phyloP scores from a whole-genome alignment of 2,888 invertebrate species.

The Tenthredo distinguenda region DNA sequence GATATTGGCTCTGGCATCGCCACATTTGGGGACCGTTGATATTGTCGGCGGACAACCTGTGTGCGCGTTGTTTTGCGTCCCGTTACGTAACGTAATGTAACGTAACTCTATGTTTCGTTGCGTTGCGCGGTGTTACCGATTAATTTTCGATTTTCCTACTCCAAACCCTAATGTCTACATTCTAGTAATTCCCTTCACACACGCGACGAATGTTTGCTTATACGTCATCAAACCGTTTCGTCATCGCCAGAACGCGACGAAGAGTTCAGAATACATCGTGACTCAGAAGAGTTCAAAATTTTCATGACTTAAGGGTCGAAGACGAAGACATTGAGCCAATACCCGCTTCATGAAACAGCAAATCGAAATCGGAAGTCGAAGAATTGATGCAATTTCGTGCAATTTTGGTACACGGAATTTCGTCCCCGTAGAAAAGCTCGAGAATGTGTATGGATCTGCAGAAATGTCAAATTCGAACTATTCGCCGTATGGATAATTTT shows the following conservation, averaged over 20 bases:
- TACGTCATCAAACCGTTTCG: not conserved
- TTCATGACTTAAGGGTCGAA: not conserved
- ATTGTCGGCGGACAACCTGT: slow-evolving; percentile 26
- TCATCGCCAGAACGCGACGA: not conserved
- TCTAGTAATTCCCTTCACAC: not conserved
- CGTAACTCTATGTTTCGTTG: not conserved
- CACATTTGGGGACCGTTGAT: slow-evolving; percentile 50
- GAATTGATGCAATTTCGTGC: not conserved
- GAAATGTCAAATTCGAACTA: not conserved
- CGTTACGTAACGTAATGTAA: not conserved
- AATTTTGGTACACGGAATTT: not conserved
- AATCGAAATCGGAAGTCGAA: not conserved
- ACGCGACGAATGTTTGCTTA: not conserved
- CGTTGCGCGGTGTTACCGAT: not conserved
- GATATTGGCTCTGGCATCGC: slow-evolving; percentile 61
- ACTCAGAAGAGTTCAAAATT: not conserved
- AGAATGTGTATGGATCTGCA: not conserved
- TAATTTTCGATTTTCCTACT: not conserved
- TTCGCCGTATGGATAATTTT: not conserved
- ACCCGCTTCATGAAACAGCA: not conserved
- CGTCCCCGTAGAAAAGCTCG: not conserved
- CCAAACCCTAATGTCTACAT: not conserved
- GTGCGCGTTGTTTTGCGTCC: slow-evolving; percentile 15
- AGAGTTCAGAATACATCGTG: not conserved
- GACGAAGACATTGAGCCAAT: not conserved